Evolutionary conservation across 2,113 vertebrate species (phyloP).

Genomic region (Sylvilagus bachmani): DNA sequence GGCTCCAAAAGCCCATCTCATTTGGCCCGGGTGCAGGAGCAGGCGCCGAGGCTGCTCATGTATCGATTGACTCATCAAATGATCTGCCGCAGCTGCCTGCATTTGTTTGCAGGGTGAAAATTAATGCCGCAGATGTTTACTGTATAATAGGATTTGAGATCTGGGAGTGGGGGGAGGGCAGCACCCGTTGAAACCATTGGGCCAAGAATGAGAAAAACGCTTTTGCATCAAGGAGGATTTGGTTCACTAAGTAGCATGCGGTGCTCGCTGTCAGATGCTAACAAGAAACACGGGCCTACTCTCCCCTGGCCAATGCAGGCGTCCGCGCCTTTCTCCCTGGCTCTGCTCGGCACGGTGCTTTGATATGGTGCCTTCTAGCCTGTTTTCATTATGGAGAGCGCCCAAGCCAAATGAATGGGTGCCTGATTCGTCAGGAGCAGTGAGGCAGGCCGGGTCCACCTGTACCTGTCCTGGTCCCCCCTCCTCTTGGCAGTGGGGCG

Average conservation of each 20-base stretch:
- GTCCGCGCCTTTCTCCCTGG: background rate
- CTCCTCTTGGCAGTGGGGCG: background rate
- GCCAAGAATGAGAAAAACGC: constrained; percentile 60
- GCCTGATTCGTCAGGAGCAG: background rate
- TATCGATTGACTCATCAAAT: constrained; percentile 64
- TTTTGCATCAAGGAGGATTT: constrained; percentile 49
- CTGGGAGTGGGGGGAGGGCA: background rate
- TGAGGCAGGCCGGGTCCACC: accelerated
- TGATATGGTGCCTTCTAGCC: constrained; percentile 7
- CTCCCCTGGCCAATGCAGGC: background rate
- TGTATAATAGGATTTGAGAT: constrained; percentile 78
- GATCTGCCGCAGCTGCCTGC: constrained; percentile 30
- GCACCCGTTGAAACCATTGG: constrained; percentile 44
- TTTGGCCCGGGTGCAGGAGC: background rate
- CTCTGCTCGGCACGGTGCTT: background rate
- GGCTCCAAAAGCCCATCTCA: accelerated
- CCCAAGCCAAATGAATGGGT: background rate
- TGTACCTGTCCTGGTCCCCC: accelerated
- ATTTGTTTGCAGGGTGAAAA: constrained; percentile 81
- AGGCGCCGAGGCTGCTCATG: background rate
- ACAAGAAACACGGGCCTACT: background rate
- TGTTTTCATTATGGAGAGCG: background rate
- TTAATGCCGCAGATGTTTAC: constrained; percentile 78
- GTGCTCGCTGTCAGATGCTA: background rate
- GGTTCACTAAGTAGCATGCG: background rate